phyloP scores from a whole-genome alignment of 2,113 vertebrate species.

The Amia ocellicauda region DNA sequence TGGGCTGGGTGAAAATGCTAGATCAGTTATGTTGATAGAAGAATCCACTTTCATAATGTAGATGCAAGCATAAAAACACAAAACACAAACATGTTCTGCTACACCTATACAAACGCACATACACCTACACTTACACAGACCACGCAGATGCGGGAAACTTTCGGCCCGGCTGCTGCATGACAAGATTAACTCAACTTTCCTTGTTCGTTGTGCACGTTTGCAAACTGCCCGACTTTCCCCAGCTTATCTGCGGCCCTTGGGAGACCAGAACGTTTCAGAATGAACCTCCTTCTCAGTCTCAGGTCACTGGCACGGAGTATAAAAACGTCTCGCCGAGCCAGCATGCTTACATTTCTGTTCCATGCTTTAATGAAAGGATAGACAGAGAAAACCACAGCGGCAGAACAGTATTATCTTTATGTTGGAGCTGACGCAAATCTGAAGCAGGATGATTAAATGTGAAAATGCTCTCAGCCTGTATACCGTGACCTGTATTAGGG shows the following conservation, averaged over 20 bases:
- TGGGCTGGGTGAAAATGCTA: background rate
- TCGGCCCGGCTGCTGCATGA: too few species aligned
- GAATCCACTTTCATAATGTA: background rate
- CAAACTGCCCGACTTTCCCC: too few species aligned
- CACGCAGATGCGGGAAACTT: too few species aligned
- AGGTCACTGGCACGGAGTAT: background rate
- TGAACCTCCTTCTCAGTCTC: background rate
- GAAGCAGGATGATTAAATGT: slow-evolving; percentile 15
- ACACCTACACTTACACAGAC: too few species aligned
- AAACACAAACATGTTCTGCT: too few species aligned
- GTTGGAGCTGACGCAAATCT: background rate
- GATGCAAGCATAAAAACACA: too few species aligned
- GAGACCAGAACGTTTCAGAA: too few species aligned
- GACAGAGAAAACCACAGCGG: background rate
- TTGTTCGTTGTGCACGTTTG: too few species aligned
- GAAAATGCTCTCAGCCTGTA: background rate
- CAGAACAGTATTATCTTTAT: slow-evolving; percentile 1
- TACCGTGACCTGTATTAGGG: slow-evolving; percentile 15
- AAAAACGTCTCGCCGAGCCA: background rate
- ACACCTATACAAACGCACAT: too few species aligned
- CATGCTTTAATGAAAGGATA: background rate
- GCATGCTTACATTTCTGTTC: background rate
- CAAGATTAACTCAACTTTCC: too few species aligned
- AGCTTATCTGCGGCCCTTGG: too few species aligned
- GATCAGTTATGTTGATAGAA: background rate